Evolutionary conservation across 2,888 invertebrate genomes (phyloP).

Genomic region (Harmothoe impar): DNA sequence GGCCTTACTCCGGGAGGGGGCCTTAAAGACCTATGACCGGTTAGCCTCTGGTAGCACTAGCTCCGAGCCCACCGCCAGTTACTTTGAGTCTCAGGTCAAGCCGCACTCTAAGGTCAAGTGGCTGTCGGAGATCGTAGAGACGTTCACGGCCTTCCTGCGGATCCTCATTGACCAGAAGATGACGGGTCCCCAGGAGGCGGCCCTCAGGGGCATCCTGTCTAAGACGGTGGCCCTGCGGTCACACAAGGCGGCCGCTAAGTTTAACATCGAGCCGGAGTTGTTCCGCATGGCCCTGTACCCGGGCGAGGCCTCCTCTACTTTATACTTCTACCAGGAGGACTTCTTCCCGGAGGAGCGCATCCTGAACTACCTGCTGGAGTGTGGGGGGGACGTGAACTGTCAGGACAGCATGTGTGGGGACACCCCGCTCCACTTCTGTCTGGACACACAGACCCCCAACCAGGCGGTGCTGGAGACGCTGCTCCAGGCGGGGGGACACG

Average conservation of each 20-base stretch:
- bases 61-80: constrained; percentile 27
- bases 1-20: constrained; percentile 68
- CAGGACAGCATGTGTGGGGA: constrained; percentile 89
- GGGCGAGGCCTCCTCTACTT: constrained; percentile 63
- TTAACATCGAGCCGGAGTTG: constrained; percentile 89
- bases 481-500: constrained; percentile 90
- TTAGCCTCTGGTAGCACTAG: constrained; percentile 78
- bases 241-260: constrained; percentile 85
- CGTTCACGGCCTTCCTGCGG: constrained; percentile 66
- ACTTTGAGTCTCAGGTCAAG: constrained; percentile 34
- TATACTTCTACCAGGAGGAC: constrained; percentile 69
- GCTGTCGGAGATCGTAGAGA: constrained; percentile 65
- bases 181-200: not conserved
- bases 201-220: constrained; percentile 82
- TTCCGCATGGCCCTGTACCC: constrained; percentile 90
- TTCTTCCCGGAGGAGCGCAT: constrained; percentile 88
- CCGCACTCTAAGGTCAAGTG: constrained; percentile 59
- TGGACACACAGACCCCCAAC: constrained; percentile 64
- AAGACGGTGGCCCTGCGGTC: constrained; percentile 84
- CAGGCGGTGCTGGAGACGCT: constrained; percentile 85
- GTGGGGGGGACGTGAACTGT: constrained; percentile 91
- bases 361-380: constrained; percentile 89
- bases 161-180: constrained; percentile 62
- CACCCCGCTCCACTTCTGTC: constrained; percentile 88
- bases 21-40: constrained; percentile 72